Conservation (phyloP, 2,113 vertebrate species). For the Amia ocellicauda region DNA sequence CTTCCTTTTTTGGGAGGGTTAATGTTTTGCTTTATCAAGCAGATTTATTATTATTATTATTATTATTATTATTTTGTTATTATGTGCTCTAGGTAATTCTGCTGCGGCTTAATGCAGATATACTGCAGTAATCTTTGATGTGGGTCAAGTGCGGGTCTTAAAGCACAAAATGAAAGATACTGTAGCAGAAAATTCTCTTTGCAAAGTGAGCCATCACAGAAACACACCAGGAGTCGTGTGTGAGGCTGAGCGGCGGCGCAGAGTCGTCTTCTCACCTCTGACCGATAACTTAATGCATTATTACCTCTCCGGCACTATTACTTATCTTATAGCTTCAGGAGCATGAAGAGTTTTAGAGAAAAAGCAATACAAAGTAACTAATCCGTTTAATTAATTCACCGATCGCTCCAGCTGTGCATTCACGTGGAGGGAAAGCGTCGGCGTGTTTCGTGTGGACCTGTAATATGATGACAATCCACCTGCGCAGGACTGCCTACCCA, state of each 20-base stretch:
- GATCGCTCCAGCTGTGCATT: background rate
- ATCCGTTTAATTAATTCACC: conserved; percentile 5
- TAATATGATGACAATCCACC: conserved; percentile 6
- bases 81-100: no score
- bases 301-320: background rate
- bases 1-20: no score
- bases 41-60: no score
- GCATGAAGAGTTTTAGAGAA: background rate
- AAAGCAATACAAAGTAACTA: conserved; percentile 3
- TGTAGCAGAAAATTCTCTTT: no score
- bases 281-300: background rate
- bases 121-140: no score
- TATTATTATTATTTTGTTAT: background rate
- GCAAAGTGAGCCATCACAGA: no score
- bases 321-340: background rate
- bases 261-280: background rate
- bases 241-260: background rate
- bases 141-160: no score
- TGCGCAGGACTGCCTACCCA: background rate
- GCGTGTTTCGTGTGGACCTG: no score
- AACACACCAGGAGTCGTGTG: background rate
- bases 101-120: no score
- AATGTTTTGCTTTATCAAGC: no score
- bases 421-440: background rate
- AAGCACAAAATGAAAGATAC: no score